A percentile compares a stretch with the other conserved stretches of the same genome.
These are phyloP conservation scores for Nomada ruficornis DNA, from an alignment of 2,888 invertebrate species.

Conservation along the genomic window DNA sequence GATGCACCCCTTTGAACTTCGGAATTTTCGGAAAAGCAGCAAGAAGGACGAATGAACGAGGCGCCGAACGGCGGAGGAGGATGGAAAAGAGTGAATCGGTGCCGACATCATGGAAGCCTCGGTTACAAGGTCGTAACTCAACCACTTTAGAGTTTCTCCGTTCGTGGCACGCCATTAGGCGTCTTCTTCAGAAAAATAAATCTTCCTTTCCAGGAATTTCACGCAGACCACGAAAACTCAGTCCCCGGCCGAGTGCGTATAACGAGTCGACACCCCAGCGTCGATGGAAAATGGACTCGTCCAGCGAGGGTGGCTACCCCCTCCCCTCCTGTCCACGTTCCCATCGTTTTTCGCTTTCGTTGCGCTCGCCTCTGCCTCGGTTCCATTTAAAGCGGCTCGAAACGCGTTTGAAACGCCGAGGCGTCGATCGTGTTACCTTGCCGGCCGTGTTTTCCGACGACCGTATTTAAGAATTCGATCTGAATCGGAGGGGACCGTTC, in stretches of 20 bases:
- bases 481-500: neutral
- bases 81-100: constrained; percentile 66
- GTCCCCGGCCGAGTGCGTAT: constrained; percentile 53
- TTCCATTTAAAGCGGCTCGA: neutral
- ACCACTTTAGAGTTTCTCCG: constrained; percentile 78
- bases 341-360: constrained; percentile 8
- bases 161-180: constrained; percentile 79
- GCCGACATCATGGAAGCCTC: constrained; percentile 74
- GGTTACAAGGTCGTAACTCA: constrained; percentile 81
- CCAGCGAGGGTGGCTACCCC: constrained; percentile 64
- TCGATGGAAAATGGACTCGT: constrained; percentile 71
- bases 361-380: neutral
- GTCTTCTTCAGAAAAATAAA: constrained; percentile 82
- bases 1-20: constrained; percentile 40
- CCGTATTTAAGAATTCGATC: neutral
- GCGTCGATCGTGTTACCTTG: constrained; percentile 28
- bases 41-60: constrained; percentile 1
- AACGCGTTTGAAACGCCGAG: constrained; percentile 18
- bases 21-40: constrained; percentile 36
- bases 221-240: constrained; percentile 53
- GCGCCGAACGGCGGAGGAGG: constrained; percentile 11
- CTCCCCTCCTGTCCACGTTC: constrained; percentile 31
- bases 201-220: constrained; percentile 80
- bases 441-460: neutral
- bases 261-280: constrained; percentile 67